Percentiles rank a stretch among this genome's conserved stretches.
These are phyloP conservation scores for Maniola hyperantus DNA, from an alignment of 2,888 invertebrate species.

Conservation along the genomic window DNA sequence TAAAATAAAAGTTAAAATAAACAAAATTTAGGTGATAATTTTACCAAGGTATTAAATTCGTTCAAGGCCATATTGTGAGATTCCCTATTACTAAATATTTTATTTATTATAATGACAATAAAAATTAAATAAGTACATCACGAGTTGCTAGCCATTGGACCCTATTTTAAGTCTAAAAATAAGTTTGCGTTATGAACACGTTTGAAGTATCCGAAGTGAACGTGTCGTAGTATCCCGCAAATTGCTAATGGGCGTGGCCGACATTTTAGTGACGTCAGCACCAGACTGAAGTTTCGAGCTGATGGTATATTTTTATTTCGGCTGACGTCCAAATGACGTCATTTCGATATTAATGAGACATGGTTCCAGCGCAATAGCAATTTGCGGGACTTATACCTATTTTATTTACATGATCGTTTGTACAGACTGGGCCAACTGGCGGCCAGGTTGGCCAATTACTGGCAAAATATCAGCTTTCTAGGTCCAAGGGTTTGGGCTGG, in stretches of 20 bases:
- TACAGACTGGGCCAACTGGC: neutral
- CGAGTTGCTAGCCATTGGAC: conserved; percentile 66
- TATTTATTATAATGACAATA: conserved; percentile 19
- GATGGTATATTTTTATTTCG: too few species aligned
- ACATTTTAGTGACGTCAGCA: too few species aligned
- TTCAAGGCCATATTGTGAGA: conserved; percentile 31
- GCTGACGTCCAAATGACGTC: too few species aligned
- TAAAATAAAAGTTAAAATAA: conserved; percentile 10
- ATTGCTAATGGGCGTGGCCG: too few species aligned
- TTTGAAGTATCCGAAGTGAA: conserved; percentile 18
- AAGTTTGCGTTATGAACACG: conserved; percentile 21
- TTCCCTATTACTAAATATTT: conserved; percentile 25
- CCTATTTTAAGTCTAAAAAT: conserved; percentile 61
- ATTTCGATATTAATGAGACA: too few species aligned
- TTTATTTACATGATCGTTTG: neutral
- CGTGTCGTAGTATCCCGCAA: neutral
- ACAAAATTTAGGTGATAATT: conserved; percentile 14
- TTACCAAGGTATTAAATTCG: conserved; percentile 29
- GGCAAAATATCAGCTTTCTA: too few species aligned
- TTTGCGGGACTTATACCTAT: too few species aligned
- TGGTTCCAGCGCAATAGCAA: too few species aligned
- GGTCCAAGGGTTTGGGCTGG: too few species aligned
- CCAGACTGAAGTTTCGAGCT: too few species aligned
- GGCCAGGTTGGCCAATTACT: too few species aligned
- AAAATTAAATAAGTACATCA: conserved; percentile 42